Conservation (phyloP, 2,113 vertebrate genomes). For the Podiceps cristatus region DNA sequence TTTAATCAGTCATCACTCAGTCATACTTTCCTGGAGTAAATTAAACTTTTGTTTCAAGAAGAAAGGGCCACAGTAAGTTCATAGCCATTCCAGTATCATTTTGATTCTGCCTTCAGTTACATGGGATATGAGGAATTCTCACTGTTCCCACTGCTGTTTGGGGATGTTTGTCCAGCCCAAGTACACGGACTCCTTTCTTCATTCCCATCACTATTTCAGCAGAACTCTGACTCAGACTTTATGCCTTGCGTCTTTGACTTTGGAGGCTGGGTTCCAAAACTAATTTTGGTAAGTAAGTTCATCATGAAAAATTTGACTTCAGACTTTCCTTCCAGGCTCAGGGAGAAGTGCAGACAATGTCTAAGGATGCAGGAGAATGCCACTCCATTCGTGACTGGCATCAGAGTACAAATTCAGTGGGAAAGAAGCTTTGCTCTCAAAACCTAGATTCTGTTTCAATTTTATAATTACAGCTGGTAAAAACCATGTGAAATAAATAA, state of each 20-base stretch:
- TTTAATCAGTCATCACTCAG: neutral
- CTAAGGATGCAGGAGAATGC: neutral
- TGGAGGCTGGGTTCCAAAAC: neutral
- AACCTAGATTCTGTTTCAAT: neutral
- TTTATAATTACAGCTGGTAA: constrained; percentile 32
- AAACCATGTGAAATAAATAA: constrained; percentile 34
- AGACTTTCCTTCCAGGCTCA: neutral
- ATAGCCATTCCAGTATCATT: neutral
- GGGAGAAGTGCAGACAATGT: neutral
- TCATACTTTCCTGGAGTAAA: neutral
- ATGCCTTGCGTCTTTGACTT: neutral
- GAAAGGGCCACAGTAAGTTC: neutral
- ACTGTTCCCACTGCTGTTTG: neutral
- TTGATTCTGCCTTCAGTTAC: neutral
- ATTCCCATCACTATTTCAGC: neutral
- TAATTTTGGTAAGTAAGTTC: neutral
- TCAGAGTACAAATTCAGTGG: neutral
- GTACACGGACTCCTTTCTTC: neutral
- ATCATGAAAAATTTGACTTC: neutral
- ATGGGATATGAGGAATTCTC: neutral
- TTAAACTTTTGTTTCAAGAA: neutral
- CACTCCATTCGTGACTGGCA: neutral
- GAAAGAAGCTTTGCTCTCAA: constrained; percentile 24
- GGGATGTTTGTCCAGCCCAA: neutral
- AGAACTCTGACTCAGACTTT: neutral